Base-by-base conservation (phyloP, 2,888 invertebrate species). In the Nephrotoma appendiculata region DNA sequence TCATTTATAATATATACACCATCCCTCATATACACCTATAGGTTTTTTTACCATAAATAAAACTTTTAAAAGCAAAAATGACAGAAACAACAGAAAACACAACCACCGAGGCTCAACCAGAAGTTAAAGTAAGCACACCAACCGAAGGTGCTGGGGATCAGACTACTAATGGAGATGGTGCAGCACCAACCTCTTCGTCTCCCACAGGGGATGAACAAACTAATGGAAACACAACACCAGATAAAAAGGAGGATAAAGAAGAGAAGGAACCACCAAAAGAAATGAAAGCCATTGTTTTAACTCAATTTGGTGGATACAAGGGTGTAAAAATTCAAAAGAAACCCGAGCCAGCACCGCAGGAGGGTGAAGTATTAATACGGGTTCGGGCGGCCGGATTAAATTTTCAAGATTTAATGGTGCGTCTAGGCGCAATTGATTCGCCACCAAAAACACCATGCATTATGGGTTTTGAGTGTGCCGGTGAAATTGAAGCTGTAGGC, bases 361-460 rank as follows among this genome's bases (percentile, higher is more conserved):
- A 95, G 90, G 95, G 95, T 89, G 95, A 97, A 91, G 95, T 97
- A 88, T 93, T 96, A 87, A 95, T 97, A 90, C 93, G 96, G 89
- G 96, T 97, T 87, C 96, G 96, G 92, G 96, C 97, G 90, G 96
- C 97, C 91, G 97, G 97, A 19, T 92, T 97, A 89, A 97, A 96
- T 92, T 97, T 97, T 93, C 95, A 96, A 92, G 97, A 98, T 90
- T 91, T 98, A 92, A 97, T 97, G 94, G 96, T 96, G 87, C 94
- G 97, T 84, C 96, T 97, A 92, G 97, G 97, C 5, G 95, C 96
- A 87, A 95, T 97, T 89, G 97, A 97, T 91, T 95, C 96, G 11
- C 95, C 96, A 0, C 96, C 96, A n/a, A 97, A 97, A 92, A 96
- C 96, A 5, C 97, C 97, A 5, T 95, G 97, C 92, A 96, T 96